phyloP scores from a whole-genome alignment of 2,113 vertebrate species.

The Vimba vimba region DNA sequence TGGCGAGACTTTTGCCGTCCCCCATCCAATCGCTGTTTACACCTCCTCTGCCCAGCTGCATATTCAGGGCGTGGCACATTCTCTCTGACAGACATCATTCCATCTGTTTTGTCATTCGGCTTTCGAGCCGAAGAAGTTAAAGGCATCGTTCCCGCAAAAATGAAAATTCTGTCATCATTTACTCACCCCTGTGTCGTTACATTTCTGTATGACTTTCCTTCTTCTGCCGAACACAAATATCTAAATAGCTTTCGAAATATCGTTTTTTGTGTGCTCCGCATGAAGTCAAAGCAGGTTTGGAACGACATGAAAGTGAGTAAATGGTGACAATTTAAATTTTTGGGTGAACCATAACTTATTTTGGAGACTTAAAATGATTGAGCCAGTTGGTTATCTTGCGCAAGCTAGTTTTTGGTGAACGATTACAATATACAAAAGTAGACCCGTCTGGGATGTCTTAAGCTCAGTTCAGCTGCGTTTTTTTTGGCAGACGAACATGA shows the following conservation, averaged over 20 bases:
- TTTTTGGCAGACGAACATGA: conserved; percentile 39
- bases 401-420: not conserved
- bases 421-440: not conserved
- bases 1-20: not conserved
- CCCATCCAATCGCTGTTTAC: not conserved
- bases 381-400: not conserved
- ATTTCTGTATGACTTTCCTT: not conserved
- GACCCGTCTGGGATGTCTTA: not conserved
- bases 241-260: not conserved
- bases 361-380: too few species aligned
- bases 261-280: not conserved
- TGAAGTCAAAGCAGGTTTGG: not conserved
- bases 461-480: not conserved
- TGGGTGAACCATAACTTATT: not conserved
- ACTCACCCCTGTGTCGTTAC: not conserved
- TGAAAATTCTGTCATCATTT: not conserved
- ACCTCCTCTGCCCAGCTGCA: conserved; percentile 27
- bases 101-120: not conserved
- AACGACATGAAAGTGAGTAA: not conserved
- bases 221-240: not conserved
- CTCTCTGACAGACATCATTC: conserved; percentile 6
- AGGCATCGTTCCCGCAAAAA: not conserved
- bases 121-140: not conserved
- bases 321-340: not conserved
- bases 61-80: conserved; percentile 36